Evolutionary conservation across 92 coral and sea anemone genomes (phyloP).

Genomic region (Meandrina meandrites): DNA sequence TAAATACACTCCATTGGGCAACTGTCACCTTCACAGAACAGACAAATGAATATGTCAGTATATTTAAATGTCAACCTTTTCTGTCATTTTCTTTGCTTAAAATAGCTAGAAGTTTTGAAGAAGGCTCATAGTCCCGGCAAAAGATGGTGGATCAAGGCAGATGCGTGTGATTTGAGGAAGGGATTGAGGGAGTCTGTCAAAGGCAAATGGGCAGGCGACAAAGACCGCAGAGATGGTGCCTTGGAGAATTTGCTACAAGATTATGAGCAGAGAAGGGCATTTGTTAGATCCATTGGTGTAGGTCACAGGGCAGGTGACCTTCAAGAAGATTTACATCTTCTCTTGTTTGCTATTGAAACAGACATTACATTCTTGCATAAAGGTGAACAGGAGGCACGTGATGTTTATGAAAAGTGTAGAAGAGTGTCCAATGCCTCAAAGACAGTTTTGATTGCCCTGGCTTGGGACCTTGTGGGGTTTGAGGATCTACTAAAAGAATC

Average conservation of each 20-base stretch:
- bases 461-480: constrained; percentile 70
- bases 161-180: constrained; percentile 64
- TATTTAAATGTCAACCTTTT: too few species aligned
- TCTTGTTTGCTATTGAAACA: not conserved
- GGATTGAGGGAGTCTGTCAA: constrained; percentile 54
- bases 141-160: constrained; percentile 75
- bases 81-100: not conserved
- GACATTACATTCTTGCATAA: constrained; percentile 50
- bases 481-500: constrained; percentile 54
- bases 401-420: constrained; percentile 33
- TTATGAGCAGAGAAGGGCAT: constrained; percentile 33
- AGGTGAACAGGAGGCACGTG: constrained; percentile 28
- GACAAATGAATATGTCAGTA: too few species aligned
- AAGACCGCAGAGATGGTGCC: constrained; percentile 51
- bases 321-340: not conserved
- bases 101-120: constrained; percentile 51
- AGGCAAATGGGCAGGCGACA: constrained; percentile 71
- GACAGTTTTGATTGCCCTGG: constrained; percentile 53
- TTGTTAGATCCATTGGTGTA: constrained; percentile 22
- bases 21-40: too few species aligned
- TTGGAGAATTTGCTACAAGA: constrained; percentile 34
- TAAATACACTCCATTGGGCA: too few species aligned
- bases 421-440: constrained; percentile 32
- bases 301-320: not conserved
- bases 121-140: constrained; percentile 34